Evolutionary conservation across 2,888 invertebrate genomes (phyloP).

Genomic region (Halictus ligatus): DNA sequence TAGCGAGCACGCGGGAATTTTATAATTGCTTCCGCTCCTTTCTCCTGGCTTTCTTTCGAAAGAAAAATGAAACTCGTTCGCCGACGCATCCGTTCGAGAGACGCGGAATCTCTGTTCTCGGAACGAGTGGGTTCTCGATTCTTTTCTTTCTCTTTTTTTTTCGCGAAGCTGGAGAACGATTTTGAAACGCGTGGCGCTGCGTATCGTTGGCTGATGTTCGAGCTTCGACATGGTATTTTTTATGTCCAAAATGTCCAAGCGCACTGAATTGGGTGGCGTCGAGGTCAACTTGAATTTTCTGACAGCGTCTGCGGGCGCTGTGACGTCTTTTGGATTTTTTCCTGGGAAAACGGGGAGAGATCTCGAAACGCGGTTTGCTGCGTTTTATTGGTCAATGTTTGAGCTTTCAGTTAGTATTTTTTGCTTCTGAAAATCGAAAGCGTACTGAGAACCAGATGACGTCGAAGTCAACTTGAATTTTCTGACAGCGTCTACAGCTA

Average conservation of each 20-base stretch:
- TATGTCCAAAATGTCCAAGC: not conserved
- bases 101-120: not conserved
- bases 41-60: not conserved
- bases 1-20: not conserved
- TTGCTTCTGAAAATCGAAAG: not conserved
- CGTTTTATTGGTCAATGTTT: not conserved
- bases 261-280: not conserved
- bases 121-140: not conserved
- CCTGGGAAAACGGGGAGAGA: not conserved
- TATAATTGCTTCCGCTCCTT: not conserved
- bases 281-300: not conserved
- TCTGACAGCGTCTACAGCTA: not conserved
- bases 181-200: not conserved
- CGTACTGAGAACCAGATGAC: not conserved
- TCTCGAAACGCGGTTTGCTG: not conserved
- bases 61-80: not conserved
- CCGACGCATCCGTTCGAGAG: not conserved
- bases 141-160: not conserved
- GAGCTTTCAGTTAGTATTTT: not conserved
- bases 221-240: not conserved
- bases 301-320: not conserved
- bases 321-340: not conserved
- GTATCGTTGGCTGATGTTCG: not conserved
- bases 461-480: not conserved
- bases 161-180: not conserved